Conservation (phyloP, 2,888 invertebrate species). For the Cataglyphis cursor region DNA sequence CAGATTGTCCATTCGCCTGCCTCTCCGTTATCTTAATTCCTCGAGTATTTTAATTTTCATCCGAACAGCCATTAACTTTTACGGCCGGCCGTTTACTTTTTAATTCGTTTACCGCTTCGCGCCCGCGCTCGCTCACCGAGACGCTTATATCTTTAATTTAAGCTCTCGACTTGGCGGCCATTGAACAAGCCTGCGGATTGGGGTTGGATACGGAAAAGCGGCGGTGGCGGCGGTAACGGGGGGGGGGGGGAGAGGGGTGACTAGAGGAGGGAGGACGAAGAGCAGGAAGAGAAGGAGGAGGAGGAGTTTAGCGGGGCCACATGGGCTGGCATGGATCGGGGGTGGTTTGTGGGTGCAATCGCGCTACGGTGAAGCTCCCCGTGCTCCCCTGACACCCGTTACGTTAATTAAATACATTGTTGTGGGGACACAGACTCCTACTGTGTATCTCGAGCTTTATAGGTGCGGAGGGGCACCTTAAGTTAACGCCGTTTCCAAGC, state of each 20-base stretch:
- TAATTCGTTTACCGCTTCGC: conserved; percentile 84
- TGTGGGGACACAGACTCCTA: conserved; percentile 86
- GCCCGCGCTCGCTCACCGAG: conserved; percentile 49
- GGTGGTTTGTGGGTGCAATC: conserved; percentile 85
- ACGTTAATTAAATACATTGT: conserved; percentile 87
- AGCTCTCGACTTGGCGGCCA: conserved; percentile 83
- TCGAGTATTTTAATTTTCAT: conserved; percentile 86
- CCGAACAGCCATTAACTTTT: conserved; percentile 85
- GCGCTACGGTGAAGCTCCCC: conserved; percentile 80
- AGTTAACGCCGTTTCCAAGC: conserved; percentile 66
- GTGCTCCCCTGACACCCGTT: conserved; percentile 85
- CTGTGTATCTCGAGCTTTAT: conserved; percentile 84
- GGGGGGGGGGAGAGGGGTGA: conserved; percentile 59
- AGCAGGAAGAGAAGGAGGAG: conserved; percentile 61
- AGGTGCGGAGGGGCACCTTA: conserved; percentile 84
- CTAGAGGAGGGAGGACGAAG: conserved; percentile 63
- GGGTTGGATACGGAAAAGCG: conserved; percentile 64
- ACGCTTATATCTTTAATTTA: conserved; percentile 79
- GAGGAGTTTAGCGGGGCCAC: conserved; percentile 76
- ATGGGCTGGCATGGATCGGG: conserved; percentile 78
- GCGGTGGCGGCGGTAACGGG: conserved; percentile 42
- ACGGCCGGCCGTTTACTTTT: conserved; percentile 85
- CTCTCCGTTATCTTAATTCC: conserved; percentile 78
- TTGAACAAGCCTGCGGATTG: conserved; percentile 80
- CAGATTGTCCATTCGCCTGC: conserved; percentile 72